phyloP scores from a whole-genome alignment of 2,113 vertebrate genomes.

The Rhabdornis inornatus region DNA sequence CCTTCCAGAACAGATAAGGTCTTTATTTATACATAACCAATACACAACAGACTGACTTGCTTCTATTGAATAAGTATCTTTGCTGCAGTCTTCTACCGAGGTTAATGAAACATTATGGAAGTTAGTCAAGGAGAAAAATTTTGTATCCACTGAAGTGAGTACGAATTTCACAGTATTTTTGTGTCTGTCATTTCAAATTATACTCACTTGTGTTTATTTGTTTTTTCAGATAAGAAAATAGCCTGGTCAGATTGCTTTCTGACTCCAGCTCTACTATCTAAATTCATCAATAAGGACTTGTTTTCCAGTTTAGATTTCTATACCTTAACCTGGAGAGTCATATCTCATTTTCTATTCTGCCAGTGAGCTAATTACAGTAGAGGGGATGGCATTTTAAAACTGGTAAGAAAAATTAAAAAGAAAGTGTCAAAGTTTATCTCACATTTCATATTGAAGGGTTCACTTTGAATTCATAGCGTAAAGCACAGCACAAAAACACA shows the following conservation, averaged over 20 bases:
- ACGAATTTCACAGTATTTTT: constrained; percentile 44
- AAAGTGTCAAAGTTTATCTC: background rate
- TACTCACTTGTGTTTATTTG: background rate
- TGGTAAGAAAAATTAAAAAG: background rate
- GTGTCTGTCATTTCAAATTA: constrained; percentile 42
- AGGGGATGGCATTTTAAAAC: background rate
- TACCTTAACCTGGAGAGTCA: background rate
- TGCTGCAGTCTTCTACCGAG: background rate
- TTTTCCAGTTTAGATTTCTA: background rate
- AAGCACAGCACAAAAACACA: background rate
- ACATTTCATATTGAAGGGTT: background rate
- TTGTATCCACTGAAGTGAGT: constrained; percentile 1
- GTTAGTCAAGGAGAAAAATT: constrained; percentile 41
- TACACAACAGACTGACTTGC: background rate
- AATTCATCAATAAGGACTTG: background rate
- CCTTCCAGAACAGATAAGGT: background rate
- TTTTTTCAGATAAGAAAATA: constrained; percentile 14
- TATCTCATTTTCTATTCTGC: background rate
- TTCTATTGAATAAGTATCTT: background rate
- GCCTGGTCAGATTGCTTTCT: background rate
- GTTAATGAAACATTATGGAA: constrained; percentile 45
- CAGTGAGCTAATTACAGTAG: background rate
- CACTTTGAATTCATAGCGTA: background rate
- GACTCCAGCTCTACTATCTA: background rate
- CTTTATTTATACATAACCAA: background rate